Conservation (phyloP, 2,797 vertebrate species). For the Parotocinclus haroldoi region DNA sequence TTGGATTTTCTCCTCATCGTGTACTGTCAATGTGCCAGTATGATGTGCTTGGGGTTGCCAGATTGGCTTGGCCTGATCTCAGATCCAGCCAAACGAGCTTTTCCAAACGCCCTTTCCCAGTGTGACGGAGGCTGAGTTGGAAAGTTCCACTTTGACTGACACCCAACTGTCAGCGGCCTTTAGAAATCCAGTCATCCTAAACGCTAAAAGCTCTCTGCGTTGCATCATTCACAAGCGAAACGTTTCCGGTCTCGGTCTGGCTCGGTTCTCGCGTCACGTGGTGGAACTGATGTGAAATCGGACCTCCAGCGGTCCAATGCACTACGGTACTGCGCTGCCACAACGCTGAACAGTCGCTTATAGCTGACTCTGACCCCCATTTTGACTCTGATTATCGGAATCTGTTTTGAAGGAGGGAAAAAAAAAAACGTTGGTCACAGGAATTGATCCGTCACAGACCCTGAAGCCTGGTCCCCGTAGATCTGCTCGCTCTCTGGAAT, state of each 20-base stretch:
- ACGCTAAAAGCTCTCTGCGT: too few relatives aligned
- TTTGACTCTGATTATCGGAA: conserved; percentile 18
- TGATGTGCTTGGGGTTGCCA: too few relatives aligned
- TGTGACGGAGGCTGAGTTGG: background rate
- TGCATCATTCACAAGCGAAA: too few relatives aligned
- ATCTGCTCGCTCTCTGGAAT: too few relatives aligned
- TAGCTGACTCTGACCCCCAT: conserved; percentile 45
- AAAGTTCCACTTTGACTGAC: background rate
- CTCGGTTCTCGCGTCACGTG: background rate
- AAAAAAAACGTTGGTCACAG: background rate
- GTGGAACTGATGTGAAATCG: conserved; percentile 1
- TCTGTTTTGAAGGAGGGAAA: conserved; percentile 9
- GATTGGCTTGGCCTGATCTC: too few relatives aligned
- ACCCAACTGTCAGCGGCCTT: too few relatives aligned
- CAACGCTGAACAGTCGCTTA: conserved; percentile 64
- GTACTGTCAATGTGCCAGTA: too few relatives aligned
- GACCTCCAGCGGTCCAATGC: conserved; percentile 55
- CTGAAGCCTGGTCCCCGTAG: too few relatives aligned
- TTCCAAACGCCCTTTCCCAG: background rate
- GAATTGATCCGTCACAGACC: too few relatives aligned
- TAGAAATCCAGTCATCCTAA: too few relatives aligned
- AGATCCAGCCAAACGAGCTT: background rate
- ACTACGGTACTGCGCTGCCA: conserved; percentile 56
- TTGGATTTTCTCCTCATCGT: too few relatives aligned
- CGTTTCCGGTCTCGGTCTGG: background rate